A percentile compares a stretch with the other conserved stretches of the same genome.
These are phyloP conservation scores for Hirtodrosophila histrioides DNA, from an alignment of 2,888 invertebrate genomes.

Conservation along the genomic window DNA sequence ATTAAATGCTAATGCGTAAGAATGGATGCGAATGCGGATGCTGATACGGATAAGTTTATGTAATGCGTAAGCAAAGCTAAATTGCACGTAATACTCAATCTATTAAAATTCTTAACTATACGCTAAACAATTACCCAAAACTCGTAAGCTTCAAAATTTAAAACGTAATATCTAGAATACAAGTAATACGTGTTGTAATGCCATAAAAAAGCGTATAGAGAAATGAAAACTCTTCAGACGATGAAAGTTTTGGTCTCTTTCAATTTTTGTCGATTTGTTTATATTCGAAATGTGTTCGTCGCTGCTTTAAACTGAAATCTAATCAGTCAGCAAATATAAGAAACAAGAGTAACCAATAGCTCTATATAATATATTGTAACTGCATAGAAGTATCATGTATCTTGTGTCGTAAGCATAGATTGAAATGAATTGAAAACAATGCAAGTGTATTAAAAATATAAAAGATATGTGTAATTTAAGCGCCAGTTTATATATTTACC, in stretches of 20 bases:
- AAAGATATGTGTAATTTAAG: slow-evolving; percentile 33
- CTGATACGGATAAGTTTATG: background rate
- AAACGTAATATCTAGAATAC: slow-evolving; percentile 17
- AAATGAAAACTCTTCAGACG: too few relatives aligned
- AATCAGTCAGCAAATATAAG: too few relatives aligned
- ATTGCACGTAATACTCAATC: slow-evolving; percentile 45
- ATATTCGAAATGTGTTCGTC: slow-evolving; percentile 18
- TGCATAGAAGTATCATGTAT: slow-evolving; percentile 1
- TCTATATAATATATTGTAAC: background rate
- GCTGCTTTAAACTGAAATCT: slow-evolving; percentile 16
- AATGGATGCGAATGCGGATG: too few relatives aligned
- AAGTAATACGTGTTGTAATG: slow-evolving; percentile 27
- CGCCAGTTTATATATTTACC: slow-evolving; percentile 27
- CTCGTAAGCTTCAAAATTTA: slow-evolving; percentile 25
- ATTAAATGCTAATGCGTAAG: slow-evolving; percentile 20
- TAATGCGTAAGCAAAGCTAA: slow-evolving; percentile 7
- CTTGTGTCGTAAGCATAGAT: background rate
- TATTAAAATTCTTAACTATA: slow-evolving; percentile 22
- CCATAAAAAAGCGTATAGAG: slow-evolving; percentile 16
- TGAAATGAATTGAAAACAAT: slow-evolving; percentile 6
- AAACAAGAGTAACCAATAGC: too few relatives aligned
- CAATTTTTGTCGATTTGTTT: background rate
- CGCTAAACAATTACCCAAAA: background rate
- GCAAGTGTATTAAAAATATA: background rate
- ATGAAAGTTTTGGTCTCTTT: background rate